Percentiles rank a stretch among this genome's conserved stretches.
Conservation (phyloP, 2,888 invertebrate genomes). For the Alloplasta piceator region DNA sequence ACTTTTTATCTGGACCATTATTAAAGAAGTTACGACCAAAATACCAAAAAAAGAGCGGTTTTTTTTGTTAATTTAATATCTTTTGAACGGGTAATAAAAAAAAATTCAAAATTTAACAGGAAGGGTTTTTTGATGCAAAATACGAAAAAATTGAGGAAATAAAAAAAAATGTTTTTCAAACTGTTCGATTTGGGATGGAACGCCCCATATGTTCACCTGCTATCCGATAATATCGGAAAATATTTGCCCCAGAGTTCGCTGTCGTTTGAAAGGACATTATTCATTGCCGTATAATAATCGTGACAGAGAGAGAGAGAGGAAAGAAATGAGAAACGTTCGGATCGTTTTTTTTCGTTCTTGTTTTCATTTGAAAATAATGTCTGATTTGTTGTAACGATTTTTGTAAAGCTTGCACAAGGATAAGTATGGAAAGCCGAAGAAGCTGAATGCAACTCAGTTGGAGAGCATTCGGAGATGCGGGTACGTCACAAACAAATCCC, state of each 20-base stretch:
- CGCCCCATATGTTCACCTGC: too few species aligned
- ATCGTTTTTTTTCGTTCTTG: slow-evolving; percentile 32
- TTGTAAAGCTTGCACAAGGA: slow-evolving; percentile 94
- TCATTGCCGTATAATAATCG: background rate
- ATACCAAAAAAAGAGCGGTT: too few species aligned
- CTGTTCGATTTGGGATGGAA: too few species aligned
- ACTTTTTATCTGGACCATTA: too few species aligned
- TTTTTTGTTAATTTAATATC: too few species aligned
- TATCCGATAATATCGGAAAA: too few species aligned
- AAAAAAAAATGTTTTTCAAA: too few species aligned
- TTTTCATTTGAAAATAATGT: slow-evolving; percentile 40
- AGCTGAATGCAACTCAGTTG: slow-evolving; percentile 90
- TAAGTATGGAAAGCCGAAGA: slow-evolving; percentile 93
- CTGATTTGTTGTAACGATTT: slow-evolving; percentile 82
- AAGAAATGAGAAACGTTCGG: slow-evolving; percentile 13
- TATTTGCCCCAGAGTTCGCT: background rate
- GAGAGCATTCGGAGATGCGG: slow-evolving; percentile 90
- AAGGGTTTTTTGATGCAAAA: too few species aligned
- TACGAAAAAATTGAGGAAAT: too few species aligned
- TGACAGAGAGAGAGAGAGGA: background rate
- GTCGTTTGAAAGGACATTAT: background rate
- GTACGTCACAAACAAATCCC: slow-evolving; percentile 85
- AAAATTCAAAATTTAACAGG: too few species aligned
- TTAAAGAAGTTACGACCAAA: too few species aligned
- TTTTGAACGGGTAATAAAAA: too few species aligned